Percentiles rank a stretch among this genome's conserved stretches.
These are phyloP conservation scores for Chitala chitala DNA, from an alignment of 2,113 vertebrate genomes.

Conservation along the genomic window DNA sequence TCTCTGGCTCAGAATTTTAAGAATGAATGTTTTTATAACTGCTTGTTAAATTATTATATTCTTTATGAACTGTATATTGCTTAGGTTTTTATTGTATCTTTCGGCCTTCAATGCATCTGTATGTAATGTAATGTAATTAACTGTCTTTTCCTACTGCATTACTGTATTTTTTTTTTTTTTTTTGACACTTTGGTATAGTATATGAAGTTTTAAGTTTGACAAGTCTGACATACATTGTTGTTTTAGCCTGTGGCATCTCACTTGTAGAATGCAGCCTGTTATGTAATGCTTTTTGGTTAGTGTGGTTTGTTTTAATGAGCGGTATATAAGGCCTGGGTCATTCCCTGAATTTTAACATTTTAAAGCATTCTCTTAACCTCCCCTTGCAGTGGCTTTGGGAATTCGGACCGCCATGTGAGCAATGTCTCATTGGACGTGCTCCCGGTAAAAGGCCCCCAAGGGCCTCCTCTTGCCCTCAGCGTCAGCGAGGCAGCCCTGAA, in stretches of 20 bases:
- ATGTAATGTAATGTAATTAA: too few species aligned
- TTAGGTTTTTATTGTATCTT: too few species aligned
- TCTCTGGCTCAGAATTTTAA: not conserved
- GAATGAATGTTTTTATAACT: too few species aligned
- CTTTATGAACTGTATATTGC: too few species aligned
- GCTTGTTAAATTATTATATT: too few species aligned
- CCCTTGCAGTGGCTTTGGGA: slow-evolving; percentile 50
- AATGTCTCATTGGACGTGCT: slow-evolving; percentile 81
- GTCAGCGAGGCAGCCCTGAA: slow-evolving; percentile 45
- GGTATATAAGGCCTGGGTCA: not conserved
- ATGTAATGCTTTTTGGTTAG: not conserved
- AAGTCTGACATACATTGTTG: too few species aligned
- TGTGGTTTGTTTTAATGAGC: not conserved
- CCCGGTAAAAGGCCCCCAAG: slow-evolving; percentile 89
- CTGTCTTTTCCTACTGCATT: too few species aligned
- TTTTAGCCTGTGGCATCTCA: too few species aligned
- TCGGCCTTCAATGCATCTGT: too few species aligned
- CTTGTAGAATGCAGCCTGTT: not conserved
- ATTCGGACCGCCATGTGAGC: slow-evolving; percentile 49
- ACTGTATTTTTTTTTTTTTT: not conserved
- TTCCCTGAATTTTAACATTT: too few species aligned
- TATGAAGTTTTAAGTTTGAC: too few species aligned
- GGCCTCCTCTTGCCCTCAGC: slow-evolving; percentile 52
- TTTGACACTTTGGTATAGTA: not conserved
- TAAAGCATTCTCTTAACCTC: too few species aligned